phyloP scores from a whole-genome alignment of 2,797 vertebrate species.

The Chelon auratus region DNA sequence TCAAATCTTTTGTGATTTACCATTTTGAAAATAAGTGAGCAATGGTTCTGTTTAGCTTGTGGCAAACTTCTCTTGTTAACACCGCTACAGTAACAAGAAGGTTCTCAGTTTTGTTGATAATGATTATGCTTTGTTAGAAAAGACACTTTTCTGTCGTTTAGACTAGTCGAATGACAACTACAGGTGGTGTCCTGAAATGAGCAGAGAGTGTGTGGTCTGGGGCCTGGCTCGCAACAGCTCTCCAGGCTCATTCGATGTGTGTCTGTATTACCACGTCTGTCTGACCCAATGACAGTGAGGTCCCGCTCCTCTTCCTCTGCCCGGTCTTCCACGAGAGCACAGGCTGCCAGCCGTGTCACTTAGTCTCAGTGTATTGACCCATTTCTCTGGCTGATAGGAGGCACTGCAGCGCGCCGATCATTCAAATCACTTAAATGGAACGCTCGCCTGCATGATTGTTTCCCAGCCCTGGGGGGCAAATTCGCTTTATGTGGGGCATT shows the following conservation, averaged over 20 bases:
- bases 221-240: slow-evolving; percentile 14
- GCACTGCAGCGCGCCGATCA: slow-evolving; percentile 75
- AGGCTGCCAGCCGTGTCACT: slow-evolving; percentile 79
- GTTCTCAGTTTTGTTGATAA: not conserved
- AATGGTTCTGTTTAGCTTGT: not conserved
- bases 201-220: slow-evolving; percentile 16
- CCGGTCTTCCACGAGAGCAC: slow-evolving; percentile 62
- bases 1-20: not conserved
- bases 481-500: slow-evolving; percentile 86
- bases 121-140: not conserved
- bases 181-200: slow-evolving; percentile 5
- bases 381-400: slow-evolving; percentile 79
- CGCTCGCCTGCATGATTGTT: slow-evolving; percentile 77
- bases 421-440: slow-evolving; percentile 84
- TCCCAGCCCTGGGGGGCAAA: slow-evolving; percentile 80
- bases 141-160: not conserved
- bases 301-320: slow-evolving; percentile 61
- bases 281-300: slow-evolving; percentile 73
- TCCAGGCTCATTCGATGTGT: slow-evolving; percentile 21
- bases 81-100: not conserved
- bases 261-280: slow-evolving; percentile 55
- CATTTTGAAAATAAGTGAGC: no score
- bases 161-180: not conserved
- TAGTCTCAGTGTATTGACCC: slow-evolving; percentile 82
- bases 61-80: not conserved